Evolutionary conservation across 2,113 vertebrate genomes (phyloP).

Genomic region (Electrona antarctica): DNA sequence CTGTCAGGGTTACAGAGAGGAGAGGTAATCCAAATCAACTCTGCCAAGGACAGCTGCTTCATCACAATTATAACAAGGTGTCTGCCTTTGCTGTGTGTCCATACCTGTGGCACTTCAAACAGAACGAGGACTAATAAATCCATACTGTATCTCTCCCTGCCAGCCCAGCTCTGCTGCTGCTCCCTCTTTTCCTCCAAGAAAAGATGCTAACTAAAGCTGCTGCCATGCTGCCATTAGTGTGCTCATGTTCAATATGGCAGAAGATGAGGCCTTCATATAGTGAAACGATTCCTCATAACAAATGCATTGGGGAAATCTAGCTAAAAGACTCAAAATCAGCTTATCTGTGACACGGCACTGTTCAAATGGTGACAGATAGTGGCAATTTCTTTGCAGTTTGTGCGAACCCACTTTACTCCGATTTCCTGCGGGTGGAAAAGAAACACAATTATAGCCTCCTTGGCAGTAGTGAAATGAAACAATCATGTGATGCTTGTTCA

Average conservation of each 20-base stretch:
- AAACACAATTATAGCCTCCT: slow-evolving; percentile 57
- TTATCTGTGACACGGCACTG: slow-evolving; percentile 57
- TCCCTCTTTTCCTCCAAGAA: slow-evolving; percentile 14
- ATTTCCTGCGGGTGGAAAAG: slow-evolving; percentile 44
- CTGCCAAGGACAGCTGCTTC: slow-evolving; percentile 68
- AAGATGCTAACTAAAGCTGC: slow-evolving; percentile 53
- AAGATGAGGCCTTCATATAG: slow-evolving; percentile 41
- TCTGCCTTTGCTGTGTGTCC: slow-evolving; percentile 49
- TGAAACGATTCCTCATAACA: slow-evolving; percentile 57
- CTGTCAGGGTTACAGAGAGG: slow-evolving; percentile 71
- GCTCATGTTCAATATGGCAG: slow-evolving; percentile 46
- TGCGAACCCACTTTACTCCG: slow-evolving; percentile 47
- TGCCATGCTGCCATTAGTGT: slow-evolving; percentile 37
- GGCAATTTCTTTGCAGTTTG: slow-evolving; percentile 64
- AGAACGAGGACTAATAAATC: slow-evolving; percentile 58
- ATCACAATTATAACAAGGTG: slow-evolving; percentile 76
- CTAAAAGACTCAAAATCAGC: slow-evolving; percentile 41
- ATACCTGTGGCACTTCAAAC: slow-evolving; percentile 52
- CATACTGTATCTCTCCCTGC: slow-evolving; percentile 9
- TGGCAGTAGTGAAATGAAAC: slow-evolving; percentile 15
- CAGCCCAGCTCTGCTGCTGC: neutral
- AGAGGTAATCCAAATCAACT: slow-evolving; percentile 71
- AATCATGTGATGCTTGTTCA: slow-evolving; percentile 35
- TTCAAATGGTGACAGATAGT: slow-evolving; percentile 72
- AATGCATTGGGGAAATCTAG: slow-evolving; percentile 46